Conservation (phyloP, 2,888 invertebrate genomes). For the Cantharis rustica region DNA sequence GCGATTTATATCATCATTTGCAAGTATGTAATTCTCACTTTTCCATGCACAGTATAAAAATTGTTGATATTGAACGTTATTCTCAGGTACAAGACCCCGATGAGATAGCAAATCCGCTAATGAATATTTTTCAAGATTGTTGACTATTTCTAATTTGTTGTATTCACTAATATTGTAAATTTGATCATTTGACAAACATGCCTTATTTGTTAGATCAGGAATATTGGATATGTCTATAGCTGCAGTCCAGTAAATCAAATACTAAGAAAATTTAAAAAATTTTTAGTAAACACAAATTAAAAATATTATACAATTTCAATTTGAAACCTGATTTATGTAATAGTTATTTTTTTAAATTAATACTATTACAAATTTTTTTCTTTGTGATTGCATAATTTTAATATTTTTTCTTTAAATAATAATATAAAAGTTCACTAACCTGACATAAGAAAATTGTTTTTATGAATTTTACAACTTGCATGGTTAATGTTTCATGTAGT, state of each 20-base stretch:
- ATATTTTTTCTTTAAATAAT: background rate
- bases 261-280: background rate
- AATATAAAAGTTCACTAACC: background rate
- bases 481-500: background rate
- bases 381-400: background rate
- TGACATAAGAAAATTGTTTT: background rate
- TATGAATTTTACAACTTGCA: background rate
- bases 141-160: constrained; percentile 18
- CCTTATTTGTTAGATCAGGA: background rate
- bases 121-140: constrained; percentile 6
- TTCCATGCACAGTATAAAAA: constrained; percentile 21
- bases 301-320: no score
- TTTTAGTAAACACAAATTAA: background rate
- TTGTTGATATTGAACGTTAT: constrained; percentile 9
- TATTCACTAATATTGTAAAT: background rate
- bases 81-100: constrained; percentile 4
- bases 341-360: no score
- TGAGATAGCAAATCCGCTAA: constrained; percentile 9
- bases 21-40: constrained; percentile 4
- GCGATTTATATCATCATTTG: constrained; percentile 8
- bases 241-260: background rate
- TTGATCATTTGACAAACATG: background rate
- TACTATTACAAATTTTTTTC: background rate
- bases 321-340: no score
- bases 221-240: background rate